Percentiles rank a stretch among this genome's conserved stretches.
phyloP scores from a whole-genome alignment of 2,888 invertebrate genomes.

The Strigamia transsilvanica region DNA sequence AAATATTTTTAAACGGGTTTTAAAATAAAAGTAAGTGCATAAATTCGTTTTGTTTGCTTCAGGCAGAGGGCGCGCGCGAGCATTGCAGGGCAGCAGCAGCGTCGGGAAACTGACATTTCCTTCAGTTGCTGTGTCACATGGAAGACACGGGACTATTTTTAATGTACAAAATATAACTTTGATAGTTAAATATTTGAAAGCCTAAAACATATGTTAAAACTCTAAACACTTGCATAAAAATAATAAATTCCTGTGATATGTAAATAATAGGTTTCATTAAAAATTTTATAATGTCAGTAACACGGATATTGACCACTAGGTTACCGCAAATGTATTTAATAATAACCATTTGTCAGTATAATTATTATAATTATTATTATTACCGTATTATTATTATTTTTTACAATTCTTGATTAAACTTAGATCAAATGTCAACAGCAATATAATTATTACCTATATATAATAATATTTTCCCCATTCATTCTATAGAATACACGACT shows the following conservation, averaged over 20 bases:
- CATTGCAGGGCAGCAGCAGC: constrained; percentile 20
- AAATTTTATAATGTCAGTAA: background rate
- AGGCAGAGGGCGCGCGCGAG: constrained; percentile 36
- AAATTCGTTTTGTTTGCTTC: constrained; percentile 14
- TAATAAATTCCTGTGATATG: constrained; percentile 9
- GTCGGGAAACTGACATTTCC: background rate
- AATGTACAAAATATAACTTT: constrained; percentile 40
- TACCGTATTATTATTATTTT: background rate
- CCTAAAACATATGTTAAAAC: constrained; percentile 46
- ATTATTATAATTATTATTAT: background rate
- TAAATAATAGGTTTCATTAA: constrained; percentile 31
- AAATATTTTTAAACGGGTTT: no score
- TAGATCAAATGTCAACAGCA: constrained; percentile 32
- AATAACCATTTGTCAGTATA: background rate
- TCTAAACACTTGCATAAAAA: constrained; percentile 50
- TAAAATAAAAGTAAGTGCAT: background rate
- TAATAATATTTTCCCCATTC: constrained; percentile 10
- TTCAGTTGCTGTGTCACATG: constrained; percentile 11
- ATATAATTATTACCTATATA: constrained; percentile 13
- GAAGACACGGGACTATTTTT: constrained; percentile 4
- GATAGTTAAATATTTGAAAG: constrained; percentile 23
- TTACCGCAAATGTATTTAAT: constrained; percentile 33
- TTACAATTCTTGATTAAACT: constrained; percentile 10
- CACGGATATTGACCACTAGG: background rate
- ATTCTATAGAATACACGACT: constrained; percentile 5